phyloP scores from a whole-genome alignment of 2,797 vertebrate species.

The Liasis olivaceus region DNA sequence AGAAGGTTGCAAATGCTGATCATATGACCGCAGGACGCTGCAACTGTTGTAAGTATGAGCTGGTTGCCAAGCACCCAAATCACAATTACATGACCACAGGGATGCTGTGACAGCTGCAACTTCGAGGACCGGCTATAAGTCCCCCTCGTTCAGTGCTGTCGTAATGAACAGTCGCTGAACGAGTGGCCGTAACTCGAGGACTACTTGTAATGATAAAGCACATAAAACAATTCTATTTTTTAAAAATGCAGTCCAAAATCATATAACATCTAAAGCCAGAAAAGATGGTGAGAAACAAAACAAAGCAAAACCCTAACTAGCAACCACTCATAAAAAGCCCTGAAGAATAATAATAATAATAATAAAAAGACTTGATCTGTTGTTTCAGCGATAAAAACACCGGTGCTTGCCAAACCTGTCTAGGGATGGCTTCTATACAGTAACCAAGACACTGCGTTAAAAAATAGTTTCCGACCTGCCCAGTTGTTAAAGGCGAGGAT shows the following conservation, averaged over 20 bases:
- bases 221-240: neutral
- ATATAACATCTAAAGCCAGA: neutral
- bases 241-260: neutral
- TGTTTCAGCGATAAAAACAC: neutral
- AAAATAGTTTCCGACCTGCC: too few species aligned
- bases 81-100: too few species aligned
- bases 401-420: neutral
- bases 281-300: neutral
- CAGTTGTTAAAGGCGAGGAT: neutral
- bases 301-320: neutral
- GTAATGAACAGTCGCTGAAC: neutral
- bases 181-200: neutral
- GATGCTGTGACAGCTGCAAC: neutral
- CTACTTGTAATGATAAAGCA: neutral
- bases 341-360: too few species aligned
- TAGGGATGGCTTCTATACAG: neutral
- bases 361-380: neutral
- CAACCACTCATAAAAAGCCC: neutral
- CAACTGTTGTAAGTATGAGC: too few species aligned
- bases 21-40: too few species aligned
- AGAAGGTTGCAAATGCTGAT: too few species aligned
- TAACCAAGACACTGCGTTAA: neutral
- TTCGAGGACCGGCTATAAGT: neutral
- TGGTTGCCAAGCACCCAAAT: too few species aligned
- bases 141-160: neutral